A percentile compares a stretch with the other conserved stretches of the same genome.
These are phyloP conservation scores for Phalacrocorax aristotelis DNA, from an alignment of 2,113 vertebrate genomes.

Conservation along the genomic window DNA sequence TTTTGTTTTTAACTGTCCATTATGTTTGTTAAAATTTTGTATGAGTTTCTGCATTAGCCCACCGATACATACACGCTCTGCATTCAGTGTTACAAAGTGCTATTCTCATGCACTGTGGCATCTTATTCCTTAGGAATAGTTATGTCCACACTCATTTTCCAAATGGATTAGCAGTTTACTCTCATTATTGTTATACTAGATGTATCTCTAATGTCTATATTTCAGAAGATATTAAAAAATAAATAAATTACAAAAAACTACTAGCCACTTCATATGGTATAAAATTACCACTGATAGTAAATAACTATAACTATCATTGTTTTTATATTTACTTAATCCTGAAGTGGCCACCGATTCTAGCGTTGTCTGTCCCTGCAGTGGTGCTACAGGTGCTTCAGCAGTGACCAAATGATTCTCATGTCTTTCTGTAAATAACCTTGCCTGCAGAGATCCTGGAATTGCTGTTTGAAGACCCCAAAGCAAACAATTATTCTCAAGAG, in stretches of 20 bases:
- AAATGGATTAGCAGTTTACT: neutral
- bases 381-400: slow-evolving; percentile 40
- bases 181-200: neutral
- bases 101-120: neutral
- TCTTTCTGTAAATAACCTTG: slow-evolving; percentile 75
- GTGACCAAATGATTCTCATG: slow-evolving; percentile 58
- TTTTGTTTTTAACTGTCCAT: neutral
- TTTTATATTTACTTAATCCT: neutral
- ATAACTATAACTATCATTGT: neutral
- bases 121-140: neutral
- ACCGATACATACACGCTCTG: neutral
- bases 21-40: neutral
- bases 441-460: slow-evolving; percentile 74
- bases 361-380: slow-evolving; percentile 8
- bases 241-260: neutral
- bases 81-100: neutral
- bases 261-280: neutral
- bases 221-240: neutral
- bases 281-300: neutral
- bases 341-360: neutral
- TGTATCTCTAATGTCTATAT: neutral
- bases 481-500: slow-evolving; percentile 78
- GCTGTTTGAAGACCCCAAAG: slow-evolving; percentile 72
- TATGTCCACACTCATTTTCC: neutral
- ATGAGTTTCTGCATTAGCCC: neutral